Evolutionary conservation across 2,113 vertebrate species (phyloP).

Genomic region (zebrafish (Danio rerio)): GRCz12tu NC_133189.1:6741001-6741500

Average conservation of each 20-base stretch:
- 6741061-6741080: slow-evolving; percentile 93
- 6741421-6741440: no score
- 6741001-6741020: slow-evolving; percentile 86
- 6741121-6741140: background rate
- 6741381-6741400: no score
- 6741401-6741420: no score
- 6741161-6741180: background rate
- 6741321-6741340: background rate
- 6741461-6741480: no score
- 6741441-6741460: no score
- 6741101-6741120: slow-evolving; percentile 82
- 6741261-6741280: background rate
- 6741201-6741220: background rate
- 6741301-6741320: no score
- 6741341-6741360: no score
- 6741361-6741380: no score
- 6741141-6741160: background rate
- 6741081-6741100: slow-evolving; percentile 94
- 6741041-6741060: slow-evolving; percentile 90
- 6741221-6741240: background rate
- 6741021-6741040: slow-evolving; percentile 90
- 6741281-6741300: background rate
- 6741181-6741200: no score
- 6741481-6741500: no score
- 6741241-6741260: no score